Conservation (phyloP, 2,888 invertebrate species). For the Parnassius glacialis region DNA sequence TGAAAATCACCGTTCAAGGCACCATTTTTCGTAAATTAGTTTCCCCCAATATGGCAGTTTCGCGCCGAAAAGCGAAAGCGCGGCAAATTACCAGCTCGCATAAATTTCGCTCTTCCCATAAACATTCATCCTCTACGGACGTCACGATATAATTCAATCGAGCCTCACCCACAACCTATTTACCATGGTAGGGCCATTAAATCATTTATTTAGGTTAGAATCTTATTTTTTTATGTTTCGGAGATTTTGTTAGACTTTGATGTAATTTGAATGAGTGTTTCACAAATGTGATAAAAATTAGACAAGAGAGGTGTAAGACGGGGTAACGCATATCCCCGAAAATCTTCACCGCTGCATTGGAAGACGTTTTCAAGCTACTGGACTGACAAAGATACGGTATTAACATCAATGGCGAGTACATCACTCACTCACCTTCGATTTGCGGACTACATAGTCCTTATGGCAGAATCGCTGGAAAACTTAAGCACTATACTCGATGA, state of each 20-base stretch:
- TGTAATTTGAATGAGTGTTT: no score
- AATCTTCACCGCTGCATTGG: no score
- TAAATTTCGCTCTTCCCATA: constrained; percentile 37
- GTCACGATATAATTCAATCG: constrained; percentile 33
- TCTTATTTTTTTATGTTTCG: constrained; percentile 5
- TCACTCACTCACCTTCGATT: no score
- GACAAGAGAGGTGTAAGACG: no score
- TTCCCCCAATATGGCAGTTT: constrained; percentile 20
- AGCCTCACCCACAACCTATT: constrained; percentile 35
- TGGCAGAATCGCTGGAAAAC: no score
- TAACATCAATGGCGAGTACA: no score
- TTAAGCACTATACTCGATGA: no score
- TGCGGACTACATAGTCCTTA: no score
- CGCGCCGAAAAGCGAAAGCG: constrained; percentile 28
- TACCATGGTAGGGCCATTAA: constrained; percentile 27
- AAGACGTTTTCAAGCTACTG: no score
- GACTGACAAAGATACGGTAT: no score
- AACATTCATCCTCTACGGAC: constrained; percentile 34
- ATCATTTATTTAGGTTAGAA: constrained; percentile 30
- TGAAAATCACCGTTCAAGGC: constrained; percentile 12
- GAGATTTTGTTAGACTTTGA: background rate
- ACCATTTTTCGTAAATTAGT: constrained; percentile 12
- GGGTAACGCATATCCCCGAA: no score
- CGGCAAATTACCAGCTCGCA: constrained; percentile 34
- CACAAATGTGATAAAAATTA: no score